Base-by-base conservation (phyloP, 2,113 vertebrate genomes). In the Eurypyga helias region DNA sequence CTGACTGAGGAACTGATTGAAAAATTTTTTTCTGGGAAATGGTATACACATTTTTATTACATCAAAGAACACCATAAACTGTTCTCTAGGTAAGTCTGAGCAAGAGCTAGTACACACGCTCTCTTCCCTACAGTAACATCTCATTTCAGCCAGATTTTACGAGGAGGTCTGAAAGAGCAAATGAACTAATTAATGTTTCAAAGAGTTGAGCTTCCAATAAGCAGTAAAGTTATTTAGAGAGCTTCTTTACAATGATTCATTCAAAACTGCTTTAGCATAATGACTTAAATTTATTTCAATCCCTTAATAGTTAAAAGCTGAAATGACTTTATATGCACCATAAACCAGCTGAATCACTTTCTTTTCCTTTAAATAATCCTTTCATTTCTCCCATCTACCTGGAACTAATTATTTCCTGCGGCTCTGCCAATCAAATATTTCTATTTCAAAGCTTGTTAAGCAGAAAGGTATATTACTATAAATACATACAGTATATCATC, bases 341-440 rank as follows among this genome's bases (percentile, higher is more conserved):
- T 67, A 87, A 90, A 94, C 26, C 66, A 88, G 76, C 45, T 75
- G 87, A 96, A 94, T 89, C 66, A 87, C n/a, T 75, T 95, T 88
- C n/a, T 75, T 73, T 87, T 73, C 61, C 86, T 87, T 83, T 80
- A 85, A 94, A 87, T 79, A 94, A 80, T 70, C 77, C 78, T 91
- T 80, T 77, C 70, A 58, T 18, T 94, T 87, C 81, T 95, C 67
- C 51, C 66, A 73, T 87, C 75, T 80, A 62, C 62, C 79, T 52
- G 62, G 49, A 94, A 87, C 61, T 85, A 95, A 95, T 97, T 94
- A 95, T 89, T 92, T 92, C 76, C 81, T 90, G 73, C 77, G 87
- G 73, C 49, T 87, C 89, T 96, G 93, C 72, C 94, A 93, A 82
- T 96, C 87, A 94, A 21, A 7, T 51, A 81, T 91, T 96, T 97